phyloP scores from a whole-genome alignment of 1,140 invertebrate species.

The Nasonia giraulti region DNA sequence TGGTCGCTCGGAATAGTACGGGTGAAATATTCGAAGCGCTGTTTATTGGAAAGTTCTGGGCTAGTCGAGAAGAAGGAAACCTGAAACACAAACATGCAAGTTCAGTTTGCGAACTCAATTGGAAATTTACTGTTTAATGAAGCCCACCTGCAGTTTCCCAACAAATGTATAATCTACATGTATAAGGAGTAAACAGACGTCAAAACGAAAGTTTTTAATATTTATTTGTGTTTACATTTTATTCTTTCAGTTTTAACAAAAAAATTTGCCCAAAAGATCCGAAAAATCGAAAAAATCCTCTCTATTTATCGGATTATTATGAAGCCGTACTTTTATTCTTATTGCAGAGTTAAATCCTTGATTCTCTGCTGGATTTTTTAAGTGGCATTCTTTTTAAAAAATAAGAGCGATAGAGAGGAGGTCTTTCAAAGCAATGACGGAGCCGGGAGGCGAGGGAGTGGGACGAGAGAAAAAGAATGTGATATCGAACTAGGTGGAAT shows the following conservation, averaged over 20 bases:
- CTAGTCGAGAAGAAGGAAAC: slow-evolving; percentile 97
- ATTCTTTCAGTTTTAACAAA: no score
- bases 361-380: neutral
- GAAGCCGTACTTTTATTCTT: neutral
- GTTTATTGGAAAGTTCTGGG: slow-evolving; percentile 94
- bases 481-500: slow-evolving; percentile 29
- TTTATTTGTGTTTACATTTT: no score
- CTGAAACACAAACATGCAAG: slow-evolving; percentile 74
- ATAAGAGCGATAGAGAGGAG: neutral
- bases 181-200: no score
- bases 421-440: neutral
- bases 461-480: slow-evolving; percentile 28
- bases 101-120: neutral
- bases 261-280: no score
- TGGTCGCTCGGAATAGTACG: slow-evolving; percentile 96
- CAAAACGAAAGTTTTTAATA: no score
- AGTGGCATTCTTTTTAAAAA: neutral
- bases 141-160: no score
- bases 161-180: no score
- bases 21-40: slow-evolving; percentile 95
- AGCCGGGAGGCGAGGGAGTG: neutral
- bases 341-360: neutral
- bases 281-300: no score
- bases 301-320: no score
- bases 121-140: neutral